These are phyloP conservation scores for Mormyrus proboscirostris DNA, from an alignment of 2,797 vertebrate genomes.

Conservation along the genomic window DNA sequence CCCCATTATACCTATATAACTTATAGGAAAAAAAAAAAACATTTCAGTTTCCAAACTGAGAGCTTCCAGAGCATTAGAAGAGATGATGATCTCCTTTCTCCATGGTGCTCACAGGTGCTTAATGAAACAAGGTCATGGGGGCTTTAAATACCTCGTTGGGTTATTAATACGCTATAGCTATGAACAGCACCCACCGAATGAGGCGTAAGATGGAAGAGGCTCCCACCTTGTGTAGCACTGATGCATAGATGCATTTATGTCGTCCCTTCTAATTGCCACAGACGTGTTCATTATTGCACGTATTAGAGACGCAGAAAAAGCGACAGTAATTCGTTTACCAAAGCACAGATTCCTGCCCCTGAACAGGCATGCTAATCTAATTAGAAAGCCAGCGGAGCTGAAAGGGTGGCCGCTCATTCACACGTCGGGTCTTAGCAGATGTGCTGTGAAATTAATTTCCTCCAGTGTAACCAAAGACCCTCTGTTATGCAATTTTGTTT, in stretches of 20 bases:
- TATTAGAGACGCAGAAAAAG: slow-evolving; percentile 86
- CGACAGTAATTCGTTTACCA: slow-evolving; percentile 85
- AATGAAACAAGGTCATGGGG: slow-evolving; percentile 30
- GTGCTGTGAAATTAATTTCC: slow-evolving; percentile 99
- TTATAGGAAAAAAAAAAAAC: background rate
- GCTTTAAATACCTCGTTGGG: slow-evolving; percentile 36
- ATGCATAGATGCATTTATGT: slow-evolving; percentile 81
- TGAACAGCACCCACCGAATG: slow-evolving; percentile 55
- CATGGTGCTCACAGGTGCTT: slow-evolving; percentile 31
- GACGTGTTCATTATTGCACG: slow-evolving; percentile 94
- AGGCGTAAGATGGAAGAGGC: slow-evolving; percentile 61
- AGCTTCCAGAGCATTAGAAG: background rate
- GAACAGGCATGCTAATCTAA: slow-evolving; percentile 97
- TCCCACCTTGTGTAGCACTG: slow-evolving; percentile 68
- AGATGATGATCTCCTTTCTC: background rate
- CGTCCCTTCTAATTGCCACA: slow-evolving; percentile 84
- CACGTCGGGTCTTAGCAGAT: slow-evolving; percentile 94
- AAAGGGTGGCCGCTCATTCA: slow-evolving; percentile 94
- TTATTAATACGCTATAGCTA: slow-evolving; percentile 51
- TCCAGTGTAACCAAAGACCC: slow-evolving; percentile 98
- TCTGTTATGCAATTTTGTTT: slow-evolving; percentile 99
- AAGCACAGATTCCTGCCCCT: slow-evolving; percentile 79
- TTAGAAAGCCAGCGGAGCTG: slow-evolving; percentile 92
- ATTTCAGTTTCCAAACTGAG: background rate
- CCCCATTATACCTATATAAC: background rate